phyloP scores from a whole-genome alignment of 2,888 invertebrate species.

The Catocala sponsa region DNA sequence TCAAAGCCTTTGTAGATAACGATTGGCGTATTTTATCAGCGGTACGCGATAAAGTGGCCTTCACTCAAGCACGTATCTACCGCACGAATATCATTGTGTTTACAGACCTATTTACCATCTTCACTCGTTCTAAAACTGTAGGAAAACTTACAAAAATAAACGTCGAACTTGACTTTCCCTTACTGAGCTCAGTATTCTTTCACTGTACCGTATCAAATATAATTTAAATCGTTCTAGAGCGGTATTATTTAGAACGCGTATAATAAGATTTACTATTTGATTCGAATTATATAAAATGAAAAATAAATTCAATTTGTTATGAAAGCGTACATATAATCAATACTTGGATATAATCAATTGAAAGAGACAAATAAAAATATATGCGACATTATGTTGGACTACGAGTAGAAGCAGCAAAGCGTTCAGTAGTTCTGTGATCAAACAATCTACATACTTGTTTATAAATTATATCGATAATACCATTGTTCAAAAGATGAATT shows the following conservation, averaged over 20 bases:
- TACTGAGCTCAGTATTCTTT: background rate
- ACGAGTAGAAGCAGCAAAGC: conserved; percentile 15
- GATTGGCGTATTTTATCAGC: conserved; percentile 52
- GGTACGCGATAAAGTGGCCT: conserved; percentile 49
- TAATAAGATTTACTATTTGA: conserved; percentile 24
- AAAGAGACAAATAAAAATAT: conserved; percentile 18
- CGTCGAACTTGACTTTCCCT: background rate
- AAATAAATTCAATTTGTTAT: conserved; percentile 11
- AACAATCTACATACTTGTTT: conserved; percentile 63
- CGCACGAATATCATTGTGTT: conserved; percentile 16
- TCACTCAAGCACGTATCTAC: conserved; percentile 37
- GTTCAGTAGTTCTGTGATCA: conserved; percentile 38
- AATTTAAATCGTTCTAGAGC: conserved; percentile 11
- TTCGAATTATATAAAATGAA: conserved; percentile 14
- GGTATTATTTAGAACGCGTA: conserved; percentile 9
- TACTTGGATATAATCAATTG: conserved; percentile 1
- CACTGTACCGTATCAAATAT: conserved; percentile 11
- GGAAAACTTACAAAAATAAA: conserved; percentile 6
- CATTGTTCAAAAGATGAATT: conserved; percentile 60
- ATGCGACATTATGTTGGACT: conserved; percentile 31
- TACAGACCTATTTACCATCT: conserved; percentile 5
- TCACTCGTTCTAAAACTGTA: conserved; percentile 7
- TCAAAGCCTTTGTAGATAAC: conserved; percentile 74
- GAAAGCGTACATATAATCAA: conserved; percentile 4
- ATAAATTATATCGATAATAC: conserved; percentile 58